Conservation (phyloP, 2,113 vertebrate genomes). For the Neotragus pygmaeus region DNA sequence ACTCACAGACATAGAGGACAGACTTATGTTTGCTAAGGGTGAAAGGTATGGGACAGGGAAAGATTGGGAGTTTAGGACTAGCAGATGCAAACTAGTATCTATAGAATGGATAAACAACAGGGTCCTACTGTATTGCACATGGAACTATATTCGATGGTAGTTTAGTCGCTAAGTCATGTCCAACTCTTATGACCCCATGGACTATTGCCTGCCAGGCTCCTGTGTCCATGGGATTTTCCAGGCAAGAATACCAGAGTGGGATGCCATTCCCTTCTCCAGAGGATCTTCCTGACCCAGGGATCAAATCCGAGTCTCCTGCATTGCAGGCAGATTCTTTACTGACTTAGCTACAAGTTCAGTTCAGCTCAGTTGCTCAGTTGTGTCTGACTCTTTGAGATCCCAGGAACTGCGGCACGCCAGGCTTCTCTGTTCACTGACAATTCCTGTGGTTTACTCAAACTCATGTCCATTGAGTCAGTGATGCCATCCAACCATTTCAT, state of each 20-base stretch:
- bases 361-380: not conserved
- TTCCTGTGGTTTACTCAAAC: not conserved
- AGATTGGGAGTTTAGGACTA: not conserved
- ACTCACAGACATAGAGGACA: not conserved
- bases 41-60: not conserved
- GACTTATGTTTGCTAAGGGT: not conserved
- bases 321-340: not conserved
- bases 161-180: fast-evolving
- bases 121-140: not conserved
- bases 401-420: not conserved
- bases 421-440: not conserved
- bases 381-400: not conserved
- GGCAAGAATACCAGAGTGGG: not conserved
- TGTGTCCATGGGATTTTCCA: not conserved
- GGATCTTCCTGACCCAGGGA: not conserved
- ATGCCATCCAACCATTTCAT: not conserved
- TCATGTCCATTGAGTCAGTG: not conserved
- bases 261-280: not conserved
- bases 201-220: not conserved
- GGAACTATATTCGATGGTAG: not conserved
- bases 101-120: not conserved
- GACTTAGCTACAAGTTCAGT: not conserved
- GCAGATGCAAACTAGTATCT: not conserved
- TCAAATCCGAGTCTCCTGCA: not conserved
- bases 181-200: not conserved